These are phyloP conservation scores for Sipha maydis DNA, from an alignment of 2,888 invertebrate species.

Conservation along the genomic window DNA sequence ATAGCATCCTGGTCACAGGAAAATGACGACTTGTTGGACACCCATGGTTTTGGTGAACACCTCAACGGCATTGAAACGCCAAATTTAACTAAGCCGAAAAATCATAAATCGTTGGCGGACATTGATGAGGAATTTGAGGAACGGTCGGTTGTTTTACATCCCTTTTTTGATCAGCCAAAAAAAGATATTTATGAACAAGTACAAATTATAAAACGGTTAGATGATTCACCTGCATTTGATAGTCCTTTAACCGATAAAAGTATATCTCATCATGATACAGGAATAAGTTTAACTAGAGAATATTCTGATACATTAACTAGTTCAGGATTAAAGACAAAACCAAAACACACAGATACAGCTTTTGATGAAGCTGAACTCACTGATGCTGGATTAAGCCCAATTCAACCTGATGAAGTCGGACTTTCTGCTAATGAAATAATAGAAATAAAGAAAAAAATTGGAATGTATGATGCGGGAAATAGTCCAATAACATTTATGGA, in stretches of 20 bases:
- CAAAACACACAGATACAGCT: slow-evolving; percentile 69
- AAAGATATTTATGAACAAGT: slow-evolving; percentile 17
- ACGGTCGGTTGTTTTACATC: slow-evolving; percentile 51
- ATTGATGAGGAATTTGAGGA: slow-evolving; percentile 60
- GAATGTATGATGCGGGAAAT: slow-evolving; percentile 70
- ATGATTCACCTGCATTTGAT: slow-evolving; percentile 66
- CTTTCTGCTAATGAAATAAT: slow-evolving; percentile 68
- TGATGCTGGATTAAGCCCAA: slow-evolving; percentile 72
- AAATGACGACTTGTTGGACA: slow-evolving; percentile 72
- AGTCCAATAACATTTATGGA: slow-evolving; percentile 69
- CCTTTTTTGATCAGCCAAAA: slow-evolving; percentile 53
- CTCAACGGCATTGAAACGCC: slow-evolving; percentile 69
- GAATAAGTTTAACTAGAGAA: slow-evolving; percentile 71
- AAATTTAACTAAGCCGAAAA: slow-evolving; percentile 51
- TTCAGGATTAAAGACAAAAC: slow-evolving; percentile 66
- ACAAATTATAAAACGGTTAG: slow-evolving; percentile 32
- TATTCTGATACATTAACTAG: slow-evolving; percentile 67
- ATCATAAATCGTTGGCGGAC: slow-evolving; percentile 56
- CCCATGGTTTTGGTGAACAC: slow-evolving; percentile 71
- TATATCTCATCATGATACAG: slow-evolving; percentile 71
- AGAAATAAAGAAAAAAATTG: slow-evolving; percentile 70
- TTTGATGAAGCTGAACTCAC: slow-evolving; percentile 70
- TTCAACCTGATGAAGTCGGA: slow-evolving; percentile 72
- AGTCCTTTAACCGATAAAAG: slow-evolving; percentile 70
- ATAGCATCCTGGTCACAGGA: slow-evolving; percentile 70